Evolutionary conservation across 2,888 invertebrate genomes (phyloP).

Genomic region (Pyrrhosoma nymphula): DNA sequence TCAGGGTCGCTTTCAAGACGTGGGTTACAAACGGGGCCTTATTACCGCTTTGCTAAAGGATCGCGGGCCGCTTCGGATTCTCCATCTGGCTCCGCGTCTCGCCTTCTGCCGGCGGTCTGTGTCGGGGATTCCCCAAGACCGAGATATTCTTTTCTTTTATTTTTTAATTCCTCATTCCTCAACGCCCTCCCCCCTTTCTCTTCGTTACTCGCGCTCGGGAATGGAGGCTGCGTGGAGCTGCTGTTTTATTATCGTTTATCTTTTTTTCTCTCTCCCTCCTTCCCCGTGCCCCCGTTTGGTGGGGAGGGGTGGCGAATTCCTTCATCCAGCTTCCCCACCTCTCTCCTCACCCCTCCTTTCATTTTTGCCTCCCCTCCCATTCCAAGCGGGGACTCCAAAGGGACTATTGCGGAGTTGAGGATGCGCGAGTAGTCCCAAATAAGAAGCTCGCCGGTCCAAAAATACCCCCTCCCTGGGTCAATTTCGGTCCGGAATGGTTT

Average conservation of each 20-base stretch:
- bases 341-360: not conserved
- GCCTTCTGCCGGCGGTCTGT: not conserved
- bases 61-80: not conserved
- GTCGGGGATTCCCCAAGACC: constrained; percentile 32
- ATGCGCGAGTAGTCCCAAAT: constrained; percentile 47
- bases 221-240: constrained; percentile 6
- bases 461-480: constrained; percentile 67
- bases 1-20: not conserved
- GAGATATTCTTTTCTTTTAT: constrained; percentile 17
- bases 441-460: constrained; percentile 48
- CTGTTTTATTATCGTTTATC: not conserved
- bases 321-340: not conserved
- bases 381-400: constrained; percentile 37
- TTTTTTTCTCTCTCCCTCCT: not conserved
- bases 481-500: constrained; percentile 38
- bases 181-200: not conserved
- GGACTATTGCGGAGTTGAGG: constrained; percentile 64
- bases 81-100: not conserved
- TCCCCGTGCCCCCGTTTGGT: not conserved
- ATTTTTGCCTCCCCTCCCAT: not conserved
- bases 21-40: not conserved
- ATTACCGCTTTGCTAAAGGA: not conserved
- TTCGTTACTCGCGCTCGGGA: not conserved
- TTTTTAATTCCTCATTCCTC: not conserved
- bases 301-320: constrained; percentile 33